A percentile compares a stretch with the other conserved stretches of the same genome.
phyloP scores from a whole-genome alignment of 2,797 vertebrate species.

The Smutsia temminckii region DNA sequence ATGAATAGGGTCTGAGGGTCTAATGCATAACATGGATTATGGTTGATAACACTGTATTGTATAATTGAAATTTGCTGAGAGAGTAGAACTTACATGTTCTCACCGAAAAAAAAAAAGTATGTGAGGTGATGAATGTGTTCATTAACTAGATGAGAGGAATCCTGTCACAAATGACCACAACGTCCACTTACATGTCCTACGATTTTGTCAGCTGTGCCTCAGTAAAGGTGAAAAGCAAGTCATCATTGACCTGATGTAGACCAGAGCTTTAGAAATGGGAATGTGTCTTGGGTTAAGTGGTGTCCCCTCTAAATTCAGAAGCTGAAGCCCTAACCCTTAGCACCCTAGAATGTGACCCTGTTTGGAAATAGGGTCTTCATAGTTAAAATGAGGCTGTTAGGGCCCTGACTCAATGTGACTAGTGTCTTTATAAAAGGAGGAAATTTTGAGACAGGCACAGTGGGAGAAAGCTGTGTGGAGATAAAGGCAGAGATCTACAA shows the following conservation, averaged over 20 bases:
- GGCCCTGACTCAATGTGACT: neutral
- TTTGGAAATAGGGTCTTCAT: neutral
- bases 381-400: neutral
- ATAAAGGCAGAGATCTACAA: neutral
- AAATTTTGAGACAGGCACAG: neutral
- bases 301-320: neutral
- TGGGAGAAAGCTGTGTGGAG: neutral
- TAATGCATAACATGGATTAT: neutral
- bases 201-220: neutral
- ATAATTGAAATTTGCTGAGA: neutral
- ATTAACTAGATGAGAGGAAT: neutral
- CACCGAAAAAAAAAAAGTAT: neutral
- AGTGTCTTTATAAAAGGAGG: slow-evolving; percentile 1
- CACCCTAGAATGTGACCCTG: neutral
- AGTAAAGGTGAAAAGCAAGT: neutral
- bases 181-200: neutral
- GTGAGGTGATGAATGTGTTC: neutral
- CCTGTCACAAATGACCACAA: neutral
- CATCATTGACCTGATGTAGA: neutral
- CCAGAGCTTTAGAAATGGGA: neutral
- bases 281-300: neutral
- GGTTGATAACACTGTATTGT: neutral
- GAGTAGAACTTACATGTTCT: neutral
- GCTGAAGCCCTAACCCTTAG: neutral
- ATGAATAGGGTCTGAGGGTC: neutral